A percentile compares a stretch with the other conserved stretches of the same genome.
Conservation (phyloP, 1,140 invertebrate genomes). For the Anthonomus grandis region DNA sequence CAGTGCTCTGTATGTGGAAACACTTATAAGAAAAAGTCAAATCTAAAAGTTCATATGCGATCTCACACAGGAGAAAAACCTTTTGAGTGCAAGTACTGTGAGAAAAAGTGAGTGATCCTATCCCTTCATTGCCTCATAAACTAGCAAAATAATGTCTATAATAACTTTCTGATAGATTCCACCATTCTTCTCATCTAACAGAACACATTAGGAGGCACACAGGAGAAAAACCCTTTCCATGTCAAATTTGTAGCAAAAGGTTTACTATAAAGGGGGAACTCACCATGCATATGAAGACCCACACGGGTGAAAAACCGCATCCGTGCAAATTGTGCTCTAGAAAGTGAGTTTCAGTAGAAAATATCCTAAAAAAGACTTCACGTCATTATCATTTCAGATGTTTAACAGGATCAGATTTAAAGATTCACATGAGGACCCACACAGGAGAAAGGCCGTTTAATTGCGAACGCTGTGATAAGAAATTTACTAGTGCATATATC, state of each 20-base stretch:
- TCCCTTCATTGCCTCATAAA: neutral
- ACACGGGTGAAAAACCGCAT: conserved; percentile 61
- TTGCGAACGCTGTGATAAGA: conserved; percentile 54
- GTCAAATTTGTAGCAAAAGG: conserved; percentile 54
- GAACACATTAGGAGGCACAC: conserved; percentile 59
- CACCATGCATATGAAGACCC: conserved; percentile 57
- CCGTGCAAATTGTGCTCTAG: conserved; percentile 55
- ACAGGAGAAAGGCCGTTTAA: conserved; percentile 58
- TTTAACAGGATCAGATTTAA: conserved; percentile 38
- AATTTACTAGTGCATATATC: conserved; percentile 54
- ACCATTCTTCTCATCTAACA: conserved; percentile 43
- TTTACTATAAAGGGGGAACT: conserved; percentile 67
- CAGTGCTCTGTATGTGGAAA: conserved; percentile 41
- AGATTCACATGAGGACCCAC: conserved; percentile 57
- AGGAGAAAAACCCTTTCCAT: conserved; percentile 56
- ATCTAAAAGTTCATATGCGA: conserved; percentile 46
- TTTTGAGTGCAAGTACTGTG: conserved; percentile 49
- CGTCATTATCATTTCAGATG: conserved; percentile 19
- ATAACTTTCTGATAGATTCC: conserved; percentile 29
- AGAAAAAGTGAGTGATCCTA: conserved; percentile 37
- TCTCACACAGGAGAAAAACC: conserved; percentile 49
- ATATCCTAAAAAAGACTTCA: too few relatives aligned
- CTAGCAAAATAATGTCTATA: neutral
- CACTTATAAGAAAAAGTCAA: conserved; percentile 42
- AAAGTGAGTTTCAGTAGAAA: conserved; percentile 8